Conservation (phyloP, 2,113 vertebrate species). For the Onychostoma macrolepis region DNA sequence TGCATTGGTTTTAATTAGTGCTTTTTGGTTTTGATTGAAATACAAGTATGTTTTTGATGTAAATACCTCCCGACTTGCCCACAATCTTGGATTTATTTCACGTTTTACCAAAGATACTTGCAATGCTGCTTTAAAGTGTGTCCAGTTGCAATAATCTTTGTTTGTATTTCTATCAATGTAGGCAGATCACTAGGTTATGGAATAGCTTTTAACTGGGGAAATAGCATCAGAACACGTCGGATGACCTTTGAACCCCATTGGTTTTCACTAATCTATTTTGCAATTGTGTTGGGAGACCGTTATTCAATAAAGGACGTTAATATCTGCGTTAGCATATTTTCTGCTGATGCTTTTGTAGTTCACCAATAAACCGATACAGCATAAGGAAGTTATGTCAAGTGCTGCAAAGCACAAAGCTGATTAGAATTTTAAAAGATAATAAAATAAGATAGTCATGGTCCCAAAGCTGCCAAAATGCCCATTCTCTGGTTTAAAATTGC, state of each 20-base stretch:
- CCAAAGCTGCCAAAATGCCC: conserved; percentile 17
- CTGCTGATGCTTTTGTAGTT: conserved; percentile 44
- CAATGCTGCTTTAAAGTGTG: not conserved
- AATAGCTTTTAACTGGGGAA: not conserved
- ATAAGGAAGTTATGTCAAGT: conserved; percentile 1
- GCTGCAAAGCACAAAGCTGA: conserved; percentile 28
- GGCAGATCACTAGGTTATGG: not conserved
- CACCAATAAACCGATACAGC: conserved; percentile 32
- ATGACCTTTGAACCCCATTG: not conserved
- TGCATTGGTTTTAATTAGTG: not conserved
- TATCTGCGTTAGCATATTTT: conserved; percentile 15
- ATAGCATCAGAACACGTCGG: not conserved
- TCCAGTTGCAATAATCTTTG: not conserved
- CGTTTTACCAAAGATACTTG: not conserved
- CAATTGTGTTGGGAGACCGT: not conserved
- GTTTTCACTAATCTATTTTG: not conserved
- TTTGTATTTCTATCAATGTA: not conserved
- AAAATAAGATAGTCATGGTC: conserved; percentile 12
- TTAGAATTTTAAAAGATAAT: conserved; percentile 40
- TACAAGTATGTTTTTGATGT: not conserved
- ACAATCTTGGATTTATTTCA: not conserved
- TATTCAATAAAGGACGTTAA: conserved; percentile 10
- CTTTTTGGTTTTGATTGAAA: not conserved
- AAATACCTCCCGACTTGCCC: not conserved
- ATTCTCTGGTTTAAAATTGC: not conserved